Evolutionary conservation across 2,888 invertebrate genomes (phyloP), one percentile per base, ranked within the genome.

Genomic region (Machimus atricapillus): DNA sequence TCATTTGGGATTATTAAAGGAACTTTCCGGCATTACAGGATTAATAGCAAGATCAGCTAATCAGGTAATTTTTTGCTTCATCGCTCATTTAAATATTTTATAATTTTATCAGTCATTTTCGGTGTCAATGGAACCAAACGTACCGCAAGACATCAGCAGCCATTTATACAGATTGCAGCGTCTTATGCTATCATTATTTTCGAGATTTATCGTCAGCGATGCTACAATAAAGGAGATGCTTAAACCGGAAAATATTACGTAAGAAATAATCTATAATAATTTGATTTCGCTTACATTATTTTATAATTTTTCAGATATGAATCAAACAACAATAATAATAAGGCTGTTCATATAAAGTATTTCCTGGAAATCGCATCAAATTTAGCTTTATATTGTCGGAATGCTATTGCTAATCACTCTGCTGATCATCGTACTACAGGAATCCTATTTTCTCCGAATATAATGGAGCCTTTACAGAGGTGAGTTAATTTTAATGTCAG

Each of bases 1-100:
- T 8, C 94, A 96, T 0, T 90, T 94, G 1, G 94, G 95, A 0
- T 94, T 96, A 34, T 93, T 98, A 40, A 94, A 95, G 89, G 97
- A 98, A 91, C 93, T 97, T 74, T 95, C 97, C 5, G 94, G 95
- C 16, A 93, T 97, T 2, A 97, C 97, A 0, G 95, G 95, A 0
- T 94, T 97, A 31, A 94, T 97, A 88, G 94, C 95, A 0, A 94
- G 96, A 88, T 95, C 96, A 2, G 94, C 96, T 16, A 94, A 94
- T 91, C 94, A 92, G 89, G 93, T 92, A 90, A 90, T 23, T 40
- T 66, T 56, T 34, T 14, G 9, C 27, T n/a, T 16, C n/a, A n/a
- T 6, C n/a, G 19, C 7, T 7, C 6, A 19, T 19, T 46, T 19
- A n/a, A n/a, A 23, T 52, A 34, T 37, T 85, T 81, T 56, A 2